Evolutionary conservation across 2,888 invertebrate genomes (phyloP), one percentile per base, ranked within the genome.

Genomic region (Drosophila pseudotakahashii): DNA sequence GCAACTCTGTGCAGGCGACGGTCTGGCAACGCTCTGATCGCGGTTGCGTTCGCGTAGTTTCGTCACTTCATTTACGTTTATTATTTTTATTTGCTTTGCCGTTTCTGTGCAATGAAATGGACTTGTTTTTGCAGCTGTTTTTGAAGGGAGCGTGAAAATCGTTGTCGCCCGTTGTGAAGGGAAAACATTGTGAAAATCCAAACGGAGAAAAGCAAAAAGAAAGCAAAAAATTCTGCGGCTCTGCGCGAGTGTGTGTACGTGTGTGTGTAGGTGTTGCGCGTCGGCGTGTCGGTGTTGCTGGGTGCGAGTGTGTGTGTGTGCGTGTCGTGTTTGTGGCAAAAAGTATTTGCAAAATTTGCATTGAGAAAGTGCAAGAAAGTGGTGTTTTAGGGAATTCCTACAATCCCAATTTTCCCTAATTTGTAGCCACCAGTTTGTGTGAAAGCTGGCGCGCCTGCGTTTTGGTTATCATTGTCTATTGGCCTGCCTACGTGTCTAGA

Each of bases 401-500:
- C 9, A 14, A 41, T 14, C 10, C 26, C 26, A 1, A 16, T 9
- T 14, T 16, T 41, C 3, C 4, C 14, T 3, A 3, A 0, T 10
- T 44, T 9, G 1, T 6, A n/a, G 23, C 23, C n/a, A 13, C 1
- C 4, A 26, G 5, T 30, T 30, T 10, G 10, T 10, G n/a, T 5
- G n/a, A n/a, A 11, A 11, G 7, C 30, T 16, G 32, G 77, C 64
- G 78, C 81, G 78, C 78, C 51, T 77, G 83, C 86, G 88, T 75
- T 37, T 53, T 47, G 44, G 13, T 47, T 59, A 19, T 53, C 52
- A 16, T 66, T 69, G 19, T 55, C 51, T n/a, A 39, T 34, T 26
- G 39, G 30, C 9, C 36, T 75, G 41, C 78, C 67, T 61, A 68
- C 76, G 66, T 62, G 72, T 62, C 75, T 50, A 16, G 37, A 58